Base-by-base conservation (phyloP, 2,797 vertebrate genomes). In the Etheostoma nigrum region DNA sequence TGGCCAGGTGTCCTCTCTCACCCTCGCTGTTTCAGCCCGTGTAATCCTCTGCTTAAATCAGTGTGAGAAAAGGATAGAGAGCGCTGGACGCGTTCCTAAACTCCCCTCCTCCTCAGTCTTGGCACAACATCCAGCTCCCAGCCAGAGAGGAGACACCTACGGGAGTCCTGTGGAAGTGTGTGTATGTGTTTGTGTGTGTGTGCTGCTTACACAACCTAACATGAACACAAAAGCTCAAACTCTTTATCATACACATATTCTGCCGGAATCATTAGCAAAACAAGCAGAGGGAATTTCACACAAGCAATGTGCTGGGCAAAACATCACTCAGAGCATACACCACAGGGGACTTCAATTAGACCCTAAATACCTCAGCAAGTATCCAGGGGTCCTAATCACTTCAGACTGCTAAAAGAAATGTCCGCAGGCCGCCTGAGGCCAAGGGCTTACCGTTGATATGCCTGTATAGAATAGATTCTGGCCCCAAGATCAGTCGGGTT, bases 141-240 rank as follows among this genome's bases (percentile, higher is more conserved):
- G 61, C 81, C 79, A 88, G 81, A 90, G 83, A 92, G 88, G 88
- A 89, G 89, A 91, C 91, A 93, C 93, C 92, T 92, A 94, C 86
- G 86, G 90, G 89, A 93, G 88, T 92, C 85, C 88, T 90, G 72
- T 70, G 85, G 74, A 81, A 85, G 78, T 82, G 83, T 81, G 84
- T 79, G 63, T 67, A 11, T 71, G 7, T 40, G 36, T 40, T 3
- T 40, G 36, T 40, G 36, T 76, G 54, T 70, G 68, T 66, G 75
- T 44, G 49, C 67, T 79, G 75, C 82, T 87, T 83, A 72, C 76
- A 88, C 86, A 87, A 86, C 76, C 82, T 68, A 53, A 27, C 76
- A 61, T 63, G 61, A 19, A 52, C 61, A 79, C 45, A 75, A 67
- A 77, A 67, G 59, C 78, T 79, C 72, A 72, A 71, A 9, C 77